A percentile compares a stretch with the other conserved stretches of the same genome.
phyloP scores from a whole-genome alignment of 2,113 vertebrate genomes.

The Piaya cayana region DNA sequence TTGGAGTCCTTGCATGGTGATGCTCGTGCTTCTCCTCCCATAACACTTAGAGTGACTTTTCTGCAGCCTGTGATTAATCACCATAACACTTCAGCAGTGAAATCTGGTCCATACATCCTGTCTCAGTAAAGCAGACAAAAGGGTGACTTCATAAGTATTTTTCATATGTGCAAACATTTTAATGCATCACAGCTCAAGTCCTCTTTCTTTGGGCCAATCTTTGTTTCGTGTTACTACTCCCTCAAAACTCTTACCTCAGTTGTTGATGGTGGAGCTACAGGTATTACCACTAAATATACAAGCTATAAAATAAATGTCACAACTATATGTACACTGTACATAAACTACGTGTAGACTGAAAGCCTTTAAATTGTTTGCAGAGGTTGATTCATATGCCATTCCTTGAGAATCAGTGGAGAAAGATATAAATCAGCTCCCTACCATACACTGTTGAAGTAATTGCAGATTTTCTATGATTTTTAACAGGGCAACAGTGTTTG shows the following conservation, averaged over 20 bases:
- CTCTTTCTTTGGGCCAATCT: not conserved
- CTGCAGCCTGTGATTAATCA: not conserved
- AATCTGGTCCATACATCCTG: not conserved
- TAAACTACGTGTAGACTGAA: not conserved
- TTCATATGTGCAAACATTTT: not conserved
- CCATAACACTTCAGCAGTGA: not conserved
- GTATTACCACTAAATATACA: not conserved
- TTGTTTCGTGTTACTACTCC: not conserved
- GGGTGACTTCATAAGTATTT: not conserved
- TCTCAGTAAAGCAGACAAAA: not conserved
- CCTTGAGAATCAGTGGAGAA: not conserved
- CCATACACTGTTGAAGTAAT: conserved; percentile 31
- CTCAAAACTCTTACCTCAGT: not conserved
- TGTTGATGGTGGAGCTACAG: not conserved
- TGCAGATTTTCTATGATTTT: conserved; percentile 33
- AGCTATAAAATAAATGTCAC: not conserved
- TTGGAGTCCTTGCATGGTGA: not conserved
- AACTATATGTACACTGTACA: not conserved
- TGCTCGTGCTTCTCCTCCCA: not conserved
- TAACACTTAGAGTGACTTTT: not conserved
- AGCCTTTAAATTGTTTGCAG: not conserved
- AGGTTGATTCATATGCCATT: not conserved
- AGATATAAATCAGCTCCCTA: conserved; percentile 23
- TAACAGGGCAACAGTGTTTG: conserved; percentile 52
- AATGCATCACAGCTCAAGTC: not conserved